Evolutionary conservation across 2,888 invertebrate genomes (phyloP).

Genomic region (Folsomia manolachei): DNA sequence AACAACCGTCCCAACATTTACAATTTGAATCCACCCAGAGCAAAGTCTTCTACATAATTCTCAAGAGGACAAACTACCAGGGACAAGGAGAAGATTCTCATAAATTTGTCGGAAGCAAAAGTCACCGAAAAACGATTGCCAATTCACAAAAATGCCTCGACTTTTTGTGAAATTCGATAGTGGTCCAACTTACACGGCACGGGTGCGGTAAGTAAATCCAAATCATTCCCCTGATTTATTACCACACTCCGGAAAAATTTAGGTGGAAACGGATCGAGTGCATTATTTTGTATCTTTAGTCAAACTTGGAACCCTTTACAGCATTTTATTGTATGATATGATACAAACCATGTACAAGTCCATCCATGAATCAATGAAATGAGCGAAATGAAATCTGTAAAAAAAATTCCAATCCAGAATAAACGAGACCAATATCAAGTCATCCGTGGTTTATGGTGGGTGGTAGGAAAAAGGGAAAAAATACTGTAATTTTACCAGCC

Average conservation of each 20-base stretch:
- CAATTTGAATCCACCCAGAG: too few relatives aligned
- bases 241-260: neutral
- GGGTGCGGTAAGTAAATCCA: neutral
- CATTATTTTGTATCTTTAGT: neutral
- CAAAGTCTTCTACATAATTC: conserved; percentile 18
- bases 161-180: neutral
- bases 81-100: neutral
- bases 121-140: neutral
- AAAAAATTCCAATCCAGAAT: neutral
- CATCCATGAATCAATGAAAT: neutral
- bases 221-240: neutral
- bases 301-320: neutral
- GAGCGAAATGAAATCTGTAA: neutral
- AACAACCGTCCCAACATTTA: conserved; percentile 9
- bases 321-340: neutral
- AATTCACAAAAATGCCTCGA: neutral
- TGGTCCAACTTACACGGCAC: too few relatives aligned
- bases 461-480: neutral
- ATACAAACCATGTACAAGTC: too few relatives aligned
- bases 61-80: neutral
- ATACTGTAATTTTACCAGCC: neutral
- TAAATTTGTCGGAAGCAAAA: conserved; percentile 20
- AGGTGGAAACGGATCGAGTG: neutral
- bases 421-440: neutral
- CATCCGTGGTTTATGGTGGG: neutral